A percentile compares a stretch with the other conserved stretches of the same genome.
These are phyloP conservation scores for Oryzias celebensis DNA, from an alignment of 2,113 vertebrate genomes.

Conservation along the genomic window DNA sequence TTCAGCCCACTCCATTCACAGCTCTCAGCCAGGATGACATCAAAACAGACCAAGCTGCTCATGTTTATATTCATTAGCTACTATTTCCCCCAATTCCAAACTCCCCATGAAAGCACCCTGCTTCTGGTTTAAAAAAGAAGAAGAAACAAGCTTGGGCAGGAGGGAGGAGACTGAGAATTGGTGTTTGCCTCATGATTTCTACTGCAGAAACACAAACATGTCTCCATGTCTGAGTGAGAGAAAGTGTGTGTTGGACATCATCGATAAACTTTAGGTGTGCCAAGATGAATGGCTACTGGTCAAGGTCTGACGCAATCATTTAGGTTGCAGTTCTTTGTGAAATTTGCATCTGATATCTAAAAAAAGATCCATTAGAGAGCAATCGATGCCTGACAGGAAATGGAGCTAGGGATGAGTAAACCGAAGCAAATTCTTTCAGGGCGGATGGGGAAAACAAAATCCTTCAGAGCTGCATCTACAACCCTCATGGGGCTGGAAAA, in stretches of 20 bases:
- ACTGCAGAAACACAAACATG: not conserved
- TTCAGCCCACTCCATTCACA: slow-evolving; percentile 55
- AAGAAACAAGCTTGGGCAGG: slow-evolving; percentile 9
- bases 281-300: slow-evolving; percentile 42
- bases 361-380: slow-evolving; percentile 17
- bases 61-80: slow-evolving; percentile 68
- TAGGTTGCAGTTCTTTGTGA: slow-evolving; percentile 32
- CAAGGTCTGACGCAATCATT: slow-evolving; percentile 50
- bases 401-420: slow-evolving; percentile 9
- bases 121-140: slow-evolving; percentile 37
- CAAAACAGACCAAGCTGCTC: slow-evolving; percentile 57
- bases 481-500: slow-evolving; percentile 60
- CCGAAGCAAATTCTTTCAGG: slow-evolving; percentile 38
- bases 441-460: slow-evolving; percentile 16
- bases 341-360: slow-evolving; percentile 20
- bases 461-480: slow-evolving; percentile 59
- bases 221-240: slow-evolving; percentile 19
- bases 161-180: slow-evolving; percentile 16
- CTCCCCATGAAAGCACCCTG: slow-evolving; percentile 48
- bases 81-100: slow-evolving; percentile 33
- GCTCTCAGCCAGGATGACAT: slow-evolving; percentile 54
- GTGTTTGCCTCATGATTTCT: slow-evolving; percentile 10
- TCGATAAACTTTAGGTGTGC: slow-evolving; percentile 58
- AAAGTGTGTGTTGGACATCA: slow-evolving; percentile 27
- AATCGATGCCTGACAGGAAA: slow-evolving; percentile 53